Percentiles rank a stretch among this genome's conserved stretches.
These are phyloP conservation scores for Drosophila meridiana DNA, from an alignment of 2,888 invertebrate genomes.

Conservation along the genomic window DNA sequence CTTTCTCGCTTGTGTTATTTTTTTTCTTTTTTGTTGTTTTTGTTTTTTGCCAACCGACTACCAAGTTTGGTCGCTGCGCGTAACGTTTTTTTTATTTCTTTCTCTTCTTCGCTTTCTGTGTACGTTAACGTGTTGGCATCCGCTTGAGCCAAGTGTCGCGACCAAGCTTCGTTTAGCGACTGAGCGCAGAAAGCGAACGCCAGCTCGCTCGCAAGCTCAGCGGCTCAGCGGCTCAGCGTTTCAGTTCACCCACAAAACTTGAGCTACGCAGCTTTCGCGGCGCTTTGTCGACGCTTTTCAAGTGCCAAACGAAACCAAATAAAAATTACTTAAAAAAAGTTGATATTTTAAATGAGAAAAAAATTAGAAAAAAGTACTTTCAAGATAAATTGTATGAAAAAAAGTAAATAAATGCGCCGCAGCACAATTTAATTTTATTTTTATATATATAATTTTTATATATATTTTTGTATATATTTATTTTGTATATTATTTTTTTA, in stretches of 20 bases:
- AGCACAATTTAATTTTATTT: conserved; percentile 18
- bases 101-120: conserved; percentile 8
- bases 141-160: conserved; percentile 78
- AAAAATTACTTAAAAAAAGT: conserved; percentile 27
- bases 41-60: conserved; percentile 55
- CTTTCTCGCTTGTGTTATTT: conserved; percentile 19
- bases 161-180: conserved; percentile 80
- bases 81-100: conserved; percentile 43
- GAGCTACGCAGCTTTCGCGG: conserved; percentile 52
- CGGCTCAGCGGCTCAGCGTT: conserved; percentile 36
- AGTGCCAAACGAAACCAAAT: conserved; percentile 6
- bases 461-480: too few species aligned
- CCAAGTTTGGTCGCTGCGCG: conserved; percentile 66
- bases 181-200: conserved; percentile 58
- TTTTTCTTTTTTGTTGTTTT: conserved; percentile 26
- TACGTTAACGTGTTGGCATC: conserved; percentile 45
- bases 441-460: too few species aligned
- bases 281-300: conserved; percentile 47
- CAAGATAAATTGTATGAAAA: conserved; percentile 51
- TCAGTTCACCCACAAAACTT: conserved; percentile 35
- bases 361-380: conserved; percentile 22
- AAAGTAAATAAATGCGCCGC: conserved; percentile 56
- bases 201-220: conserved; percentile 70
- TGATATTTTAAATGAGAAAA: conserved; percentile 36
- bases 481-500: too few species aligned